Evolutionary conservation across 2,113 vertebrate genomes (phyloP), one percentile per base, ranked within the genome.

Genomic region (Oryctolagus cuniculus): DNA sequence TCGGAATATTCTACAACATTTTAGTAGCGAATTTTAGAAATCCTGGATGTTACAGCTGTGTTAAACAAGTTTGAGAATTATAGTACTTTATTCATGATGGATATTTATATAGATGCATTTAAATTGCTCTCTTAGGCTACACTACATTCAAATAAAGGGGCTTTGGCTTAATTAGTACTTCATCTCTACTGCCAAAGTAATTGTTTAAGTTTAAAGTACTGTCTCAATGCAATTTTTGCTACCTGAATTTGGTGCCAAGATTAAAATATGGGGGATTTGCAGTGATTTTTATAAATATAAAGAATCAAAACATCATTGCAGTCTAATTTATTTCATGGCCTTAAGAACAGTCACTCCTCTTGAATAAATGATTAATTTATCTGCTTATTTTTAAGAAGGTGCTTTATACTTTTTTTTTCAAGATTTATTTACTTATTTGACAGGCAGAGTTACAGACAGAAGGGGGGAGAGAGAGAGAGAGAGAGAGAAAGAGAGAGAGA

Each of bases 61-160:
- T 89, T 95, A 91, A 86, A 27, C n/a, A 94, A 91, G 9, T 88
- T 79, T 75, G 49, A 81, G 31, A 91, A 70, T 79, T 66, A 25
- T n/a, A 25, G 55, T 86, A 64, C 53, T 36, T 90, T 72, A 80
- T 73, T 94, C 55, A 78, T 75, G 55, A 83, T 36, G 91, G 36
- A 81, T 25, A 89, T 80, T 63, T 74, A 58, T 34, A 38, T 69
- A 49, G 51, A 83, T 84, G 66, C 2, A 31, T 94, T 93, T 93
- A 67, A 87, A 78, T 94, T 49, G 34, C 11, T 86, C 1, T 78
- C 11, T 67, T 85, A 83, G 67, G 36, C 55, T 91, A 7, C 4
- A 38, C 31, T 91, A 70, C 7, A 75, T 84, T 89, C 31, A 95
- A 72, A 93, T 74, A 73, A 29, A 88, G 53, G 55, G 72, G 63